Percentiles rank a stretch among this genome's conserved stretches.
These are phyloP conservation scores for Smutsia gigantea DNA, from an alignment of 2,797 vertebrate species.

Conservation along the genomic window DNA sequence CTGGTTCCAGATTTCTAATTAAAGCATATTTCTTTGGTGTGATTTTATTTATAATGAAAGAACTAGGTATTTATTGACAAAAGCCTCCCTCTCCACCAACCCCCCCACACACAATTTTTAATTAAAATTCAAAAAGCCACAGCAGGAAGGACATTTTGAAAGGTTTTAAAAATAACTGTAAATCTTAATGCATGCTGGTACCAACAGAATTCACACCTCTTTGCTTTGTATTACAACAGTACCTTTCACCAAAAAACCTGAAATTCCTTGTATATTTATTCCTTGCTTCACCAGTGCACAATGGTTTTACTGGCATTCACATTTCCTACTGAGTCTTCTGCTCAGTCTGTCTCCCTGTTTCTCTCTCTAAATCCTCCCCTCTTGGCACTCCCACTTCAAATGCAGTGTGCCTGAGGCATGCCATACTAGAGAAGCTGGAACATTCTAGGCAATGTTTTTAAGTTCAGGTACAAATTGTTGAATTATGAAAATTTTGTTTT, in stretches of 20 bases:
- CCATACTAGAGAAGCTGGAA: not conserved
- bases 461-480: not conserved
- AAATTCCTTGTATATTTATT: slow-evolving; percentile 8
- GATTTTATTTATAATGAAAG: not conserved
- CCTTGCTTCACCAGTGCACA: not conserved
- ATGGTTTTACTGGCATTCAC: not conserved
- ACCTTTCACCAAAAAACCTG: not conserved
- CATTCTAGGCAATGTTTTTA: not conserved
- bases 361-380: not conserved
- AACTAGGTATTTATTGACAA: slow-evolving; percentile 16
- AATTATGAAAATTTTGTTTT: not conserved
- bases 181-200: not conserved
- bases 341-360: not conserved
- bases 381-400: not conserved
- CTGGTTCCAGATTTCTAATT: slow-evolving; percentile 20
- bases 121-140: not conserved
- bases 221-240: not conserved
- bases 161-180: slow-evolving; percentile 21
- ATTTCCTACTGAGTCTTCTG: not conserved
- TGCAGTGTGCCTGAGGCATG: not conserved
- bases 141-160: not conserved
- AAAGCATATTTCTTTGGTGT: not conserved
- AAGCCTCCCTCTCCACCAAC: not conserved
- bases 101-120: not conserved
- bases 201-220: not conserved